Base-by-base conservation (phyloP, 2,888 invertebrate genomes). In the Acronicta aceris region DNA sequence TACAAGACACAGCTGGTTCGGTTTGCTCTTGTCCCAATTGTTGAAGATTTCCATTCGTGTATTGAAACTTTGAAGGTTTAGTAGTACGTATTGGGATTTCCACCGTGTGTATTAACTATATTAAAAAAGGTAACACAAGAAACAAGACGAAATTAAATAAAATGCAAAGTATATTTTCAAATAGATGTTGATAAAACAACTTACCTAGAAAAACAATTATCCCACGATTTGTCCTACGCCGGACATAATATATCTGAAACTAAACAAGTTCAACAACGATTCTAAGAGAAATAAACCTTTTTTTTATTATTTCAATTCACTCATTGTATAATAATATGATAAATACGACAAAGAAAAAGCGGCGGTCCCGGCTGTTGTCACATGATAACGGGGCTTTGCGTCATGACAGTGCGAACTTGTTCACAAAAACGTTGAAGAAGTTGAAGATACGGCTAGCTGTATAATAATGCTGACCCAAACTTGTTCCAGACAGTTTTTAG, bases 351-450 rank as follows among this genome's bases (percentile, higher is more conserved):
- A 70, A 74, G 70, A 70, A 70, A 70, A 74, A 73, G 51, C 50
- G 45, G 41, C 56, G 54, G 68, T 55, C 57, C 51, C 57, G 70
- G 51, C 70, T 70, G 70, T 70, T 74, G 74, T 74, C 70, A 63
- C 70, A 55, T 42, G 70, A 70, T 70, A 70, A 70, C 74, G 15
- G 63, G 74, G 74, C 74, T 63, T 74, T 70, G 52, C 64, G 64
- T 70, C 57, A 70, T 51, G 70, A 74, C 70, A 57, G 45, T 54
- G 65, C 51, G 64, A 74, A 70, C 53, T 74, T 74, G 27, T 41
- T 57, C 48, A 74, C 69, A 74, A 70, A 74, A 70, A 74, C 71
- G 74, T 70, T 69, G 64, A 70, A 70, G 41, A 69, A 70, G 50
- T 70, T 69, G 25, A 57, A 74, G 70, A 70, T 56, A 63, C 52